Evolutionary conservation across 2,888 invertebrate genomes (phyloP).

Genomic region (Nymphalis c-album): DNA sequence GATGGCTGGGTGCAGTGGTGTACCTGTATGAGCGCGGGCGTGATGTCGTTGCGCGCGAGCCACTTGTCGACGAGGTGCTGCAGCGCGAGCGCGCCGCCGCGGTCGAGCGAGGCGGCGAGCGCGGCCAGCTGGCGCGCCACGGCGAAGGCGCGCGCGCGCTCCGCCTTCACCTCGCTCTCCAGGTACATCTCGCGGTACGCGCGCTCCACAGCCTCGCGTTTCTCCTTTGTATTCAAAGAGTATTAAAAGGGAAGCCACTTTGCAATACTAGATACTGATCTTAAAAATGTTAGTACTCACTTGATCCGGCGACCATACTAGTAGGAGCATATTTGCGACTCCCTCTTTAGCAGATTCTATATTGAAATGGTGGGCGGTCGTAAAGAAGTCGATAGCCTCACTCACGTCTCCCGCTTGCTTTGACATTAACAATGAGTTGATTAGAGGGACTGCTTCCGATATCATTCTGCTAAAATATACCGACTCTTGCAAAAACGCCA

Average conservation of each 20-base stretch:
- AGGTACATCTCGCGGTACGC: slow-evolving; percentile 89
- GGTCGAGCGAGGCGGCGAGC: slow-evolving; percentile 59
- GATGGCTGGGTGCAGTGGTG: too few species aligned
- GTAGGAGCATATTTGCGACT: slow-evolving; percentile 87
- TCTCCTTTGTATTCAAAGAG: slow-evolving; percentile 62
- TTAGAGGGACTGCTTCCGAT: slow-evolving; percentile 77
- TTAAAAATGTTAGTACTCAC: slow-evolving; percentile 51
- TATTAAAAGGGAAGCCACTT: background rate
- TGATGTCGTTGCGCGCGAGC: slow-evolving; percentile 69
- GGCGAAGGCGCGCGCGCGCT: slow-evolving; percentile 70
- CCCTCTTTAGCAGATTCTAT: slow-evolving; percentile 87
- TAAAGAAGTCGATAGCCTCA: slow-evolving; percentile 94
- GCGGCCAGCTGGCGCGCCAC: slow-evolving; percentile 59
- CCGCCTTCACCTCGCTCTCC: slow-evolving; percentile 72
- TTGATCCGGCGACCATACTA: slow-evolving; percentile 91
- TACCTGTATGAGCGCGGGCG: slow-evolving; percentile 73
- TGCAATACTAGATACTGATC: background rate
- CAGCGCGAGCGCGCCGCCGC: slow-evolving; percentile 70
- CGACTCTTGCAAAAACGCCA: slow-evolving; percentile 87
- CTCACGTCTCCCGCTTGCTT: slow-evolving; percentile 89
- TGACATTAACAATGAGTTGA: slow-evolving; percentile 87
- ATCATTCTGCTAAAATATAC: slow-evolving; percentile 77
- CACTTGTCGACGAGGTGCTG: slow-evolving; percentile 69
- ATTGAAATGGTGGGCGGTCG: slow-evolving; percentile 88
- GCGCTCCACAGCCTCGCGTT: slow-evolving; percentile 86